Evolutionary conservation across 2,797 vertebrate species (phyloP).

Genomic region (Typhlichthys eigenmanni): DNA sequence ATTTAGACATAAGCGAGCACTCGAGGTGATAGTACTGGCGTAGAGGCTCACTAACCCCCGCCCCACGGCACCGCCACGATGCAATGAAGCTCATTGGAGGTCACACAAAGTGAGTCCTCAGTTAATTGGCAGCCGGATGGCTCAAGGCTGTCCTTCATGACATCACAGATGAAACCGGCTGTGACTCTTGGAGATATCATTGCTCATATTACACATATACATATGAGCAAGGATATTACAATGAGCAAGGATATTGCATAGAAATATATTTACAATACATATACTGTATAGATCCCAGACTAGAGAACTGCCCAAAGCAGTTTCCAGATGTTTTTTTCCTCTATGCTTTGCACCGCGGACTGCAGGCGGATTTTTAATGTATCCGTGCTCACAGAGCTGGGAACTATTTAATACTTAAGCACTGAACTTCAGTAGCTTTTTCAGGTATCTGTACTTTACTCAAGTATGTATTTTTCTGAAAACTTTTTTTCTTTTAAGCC

Average conservation of each 20-base stretch:
- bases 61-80: constrained; percentile 16
- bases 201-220: constrained; percentile 1
- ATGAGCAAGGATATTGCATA: too few species aligned
- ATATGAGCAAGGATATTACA: too few species aligned
- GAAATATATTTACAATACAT: too few species aligned
- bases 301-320: constrained; percentile 27
- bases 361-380: too few species aligned
- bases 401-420: too few species aligned
- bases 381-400: too few species aligned
- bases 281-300: constrained; percentile 13
- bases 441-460: too few species aligned
- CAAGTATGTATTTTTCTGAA: too few species aligned
- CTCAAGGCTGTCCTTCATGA: constrained; percentile 36
- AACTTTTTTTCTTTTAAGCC: too few species aligned
- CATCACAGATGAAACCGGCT: constrained; percentile 19
- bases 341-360: too few species aligned
- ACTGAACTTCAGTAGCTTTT: too few species aligned
- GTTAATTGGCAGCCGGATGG: constrained; percentile 35
- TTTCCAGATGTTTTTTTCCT: too few species aligned
- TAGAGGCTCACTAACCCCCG: neutral
- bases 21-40: constrained; percentile 19
- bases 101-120: constrained; percentile 18
- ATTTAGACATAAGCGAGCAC: constrained; percentile 22
- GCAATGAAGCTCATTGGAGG: constrained; percentile 38
- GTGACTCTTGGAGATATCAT: constrained; percentile 5